Evolutionary conservation across 2,797 vertebrate species (phyloP).

Genomic region (Enteromius viviparus): DNA sequence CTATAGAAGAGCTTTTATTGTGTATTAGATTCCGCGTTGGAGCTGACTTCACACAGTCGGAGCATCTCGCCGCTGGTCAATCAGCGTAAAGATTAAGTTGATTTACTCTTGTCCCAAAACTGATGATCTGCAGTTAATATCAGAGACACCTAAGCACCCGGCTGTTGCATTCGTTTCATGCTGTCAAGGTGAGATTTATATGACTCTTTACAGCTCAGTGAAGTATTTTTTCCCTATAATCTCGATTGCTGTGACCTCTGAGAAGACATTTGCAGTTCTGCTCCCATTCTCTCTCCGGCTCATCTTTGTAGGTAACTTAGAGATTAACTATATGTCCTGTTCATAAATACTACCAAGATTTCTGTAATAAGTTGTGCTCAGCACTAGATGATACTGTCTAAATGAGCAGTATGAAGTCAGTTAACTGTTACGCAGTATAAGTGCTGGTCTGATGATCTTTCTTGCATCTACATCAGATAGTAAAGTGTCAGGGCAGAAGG

Average conservation of each 20-base stretch:
- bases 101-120: not conserved
- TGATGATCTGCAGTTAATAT: not conserved
- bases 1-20: not conserved
- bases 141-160: not conserved
- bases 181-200: conserved; percentile 10
- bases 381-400: not conserved
- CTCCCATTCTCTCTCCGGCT: not conserved
- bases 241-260: conserved; percentile 31
- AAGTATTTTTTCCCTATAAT: not conserved
- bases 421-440: not conserved
- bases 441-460: not conserved
- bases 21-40: not conserved
- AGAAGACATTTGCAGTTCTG: not conserved
- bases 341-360: not conserved
- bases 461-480: not conserved
- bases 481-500: not conserved
- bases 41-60: not conserved
- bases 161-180: not conserved
- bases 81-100: not conserved
- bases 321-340: not conserved
- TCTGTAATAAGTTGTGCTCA: not conserved
- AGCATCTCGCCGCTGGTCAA: not conserved
- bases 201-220: not conserved
- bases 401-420: not conserved
- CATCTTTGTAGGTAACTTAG: not conserved